Percentiles rank a stretch among this genome's conserved stretches.
Evolutionary conservation across 2,888 invertebrate genomes (phyloP).

Genomic region (Itoplectis maculator): DNA sequence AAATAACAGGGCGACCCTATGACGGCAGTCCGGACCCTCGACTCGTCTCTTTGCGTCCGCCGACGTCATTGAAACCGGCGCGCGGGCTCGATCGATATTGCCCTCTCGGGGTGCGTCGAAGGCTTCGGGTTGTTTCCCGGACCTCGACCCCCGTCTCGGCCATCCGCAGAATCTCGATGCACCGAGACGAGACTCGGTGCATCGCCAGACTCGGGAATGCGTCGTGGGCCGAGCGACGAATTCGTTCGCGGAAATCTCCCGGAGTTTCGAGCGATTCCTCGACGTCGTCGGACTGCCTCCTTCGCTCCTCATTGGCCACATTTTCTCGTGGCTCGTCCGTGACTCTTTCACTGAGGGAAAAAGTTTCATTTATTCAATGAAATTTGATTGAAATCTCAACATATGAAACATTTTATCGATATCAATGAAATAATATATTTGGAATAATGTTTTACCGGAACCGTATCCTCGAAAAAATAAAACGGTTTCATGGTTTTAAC

Average conservation of each 20-base stretch:
- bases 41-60: neutral
- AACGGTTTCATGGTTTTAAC: too few relatives aligned
- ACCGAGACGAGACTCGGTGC: neutral
- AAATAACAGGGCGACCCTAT: neutral
- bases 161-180: neutral
- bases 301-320: too few relatives aligned
- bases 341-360: too few relatives aligned
- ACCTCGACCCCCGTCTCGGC: neutral
- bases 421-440: too few relatives aligned
- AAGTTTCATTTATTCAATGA: too few relatives aligned
- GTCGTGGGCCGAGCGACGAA: neutral
- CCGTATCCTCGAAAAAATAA: too few relatives aligned
- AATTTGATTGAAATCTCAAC: too few relatives aligned
- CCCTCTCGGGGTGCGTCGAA: neutral
- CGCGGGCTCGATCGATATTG: neutral
- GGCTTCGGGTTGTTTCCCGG: neutral
- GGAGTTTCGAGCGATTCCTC: conserved; percentile 40
- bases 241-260: neutral
- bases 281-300: too few relatives aligned
- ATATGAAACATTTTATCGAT: too few relatives aligned
- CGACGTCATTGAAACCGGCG: neutral
- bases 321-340: neutral
- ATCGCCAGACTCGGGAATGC: neutral
- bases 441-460: too few relatives aligned
- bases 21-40: neutral